A percentile compares a stretch with the other conserved stretches of the same genome.
These are phyloP conservation scores for Micoletzkya japonica DNA, from an alignment of 2,888 invertebrate genomes.

Conservation along the genomic window DNA sequence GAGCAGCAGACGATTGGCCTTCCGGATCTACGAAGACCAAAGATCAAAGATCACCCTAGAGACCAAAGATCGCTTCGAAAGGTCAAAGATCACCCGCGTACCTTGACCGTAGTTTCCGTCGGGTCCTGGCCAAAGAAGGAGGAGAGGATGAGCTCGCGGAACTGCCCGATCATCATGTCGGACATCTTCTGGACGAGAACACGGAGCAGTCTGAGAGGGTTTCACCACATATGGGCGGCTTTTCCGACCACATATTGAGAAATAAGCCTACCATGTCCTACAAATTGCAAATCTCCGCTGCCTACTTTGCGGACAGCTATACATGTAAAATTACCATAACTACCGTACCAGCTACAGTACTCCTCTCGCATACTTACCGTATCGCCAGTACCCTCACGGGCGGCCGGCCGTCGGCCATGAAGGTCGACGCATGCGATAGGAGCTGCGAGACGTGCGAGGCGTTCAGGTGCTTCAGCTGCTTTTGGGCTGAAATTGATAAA, in stretches of 20 bases:
- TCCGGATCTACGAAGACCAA: constrained; percentile 45
- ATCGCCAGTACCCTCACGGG: constrained; percentile 53
- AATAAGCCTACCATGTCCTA: neutral
- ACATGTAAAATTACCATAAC: neutral
- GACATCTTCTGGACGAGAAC: constrained; percentile 55
- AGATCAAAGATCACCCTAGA: neutral
- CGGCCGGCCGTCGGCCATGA: constrained; percentile 48
- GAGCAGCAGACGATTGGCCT: constrained; percentile 57
- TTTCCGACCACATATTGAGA: neutral
- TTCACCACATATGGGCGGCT: neutral
- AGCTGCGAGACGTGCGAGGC: constrained; percentile 43
- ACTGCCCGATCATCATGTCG: constrained; percentile 54
- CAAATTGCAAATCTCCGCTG: neutral
- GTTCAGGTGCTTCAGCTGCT: constrained; percentile 37
- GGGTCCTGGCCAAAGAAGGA: constrained; percentile 53
- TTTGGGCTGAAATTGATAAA: constrained; percentile 11
- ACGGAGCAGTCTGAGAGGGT: constrained; percentile 39
- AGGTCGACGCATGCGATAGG: constrained; percentile 46
- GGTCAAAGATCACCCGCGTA: too few relatives aligned
- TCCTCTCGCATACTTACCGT: constrained; percentile 32
- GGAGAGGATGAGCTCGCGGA: constrained; percentile 51
- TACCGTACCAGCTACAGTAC: neutral
- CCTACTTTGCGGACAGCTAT: neutral
- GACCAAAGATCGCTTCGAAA: neutral
- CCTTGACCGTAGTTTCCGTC: constrained; percentile 46